Percentiles rank a stretch among this genome's conserved stretches.
These are phyloP conservation scores for Actinemys pallida DNA, from an alignment of 2,113 vertebrate genomes.

Conservation along the genomic window DNA sequence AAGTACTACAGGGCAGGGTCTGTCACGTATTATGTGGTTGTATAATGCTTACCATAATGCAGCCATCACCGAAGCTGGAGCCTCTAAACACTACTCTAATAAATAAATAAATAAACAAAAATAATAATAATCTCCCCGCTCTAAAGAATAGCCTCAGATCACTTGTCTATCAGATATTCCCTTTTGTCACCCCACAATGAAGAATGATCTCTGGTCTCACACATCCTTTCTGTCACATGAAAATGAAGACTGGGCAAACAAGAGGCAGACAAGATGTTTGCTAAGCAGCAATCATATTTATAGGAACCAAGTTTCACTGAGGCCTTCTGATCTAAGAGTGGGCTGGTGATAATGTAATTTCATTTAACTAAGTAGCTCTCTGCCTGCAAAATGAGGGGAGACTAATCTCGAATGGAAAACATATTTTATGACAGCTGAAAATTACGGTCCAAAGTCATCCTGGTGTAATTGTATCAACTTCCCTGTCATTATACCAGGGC, in stretches of 20 bases:
- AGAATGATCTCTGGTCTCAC: background rate
- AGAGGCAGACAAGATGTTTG: background rate
- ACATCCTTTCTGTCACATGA: background rate
- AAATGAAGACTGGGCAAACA: background rate
- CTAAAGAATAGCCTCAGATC: background rate
- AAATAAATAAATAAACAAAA: background rate
- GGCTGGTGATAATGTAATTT: background rate
- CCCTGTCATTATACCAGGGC: background rate
- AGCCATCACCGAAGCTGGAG: background rate
- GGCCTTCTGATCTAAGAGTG: background rate
- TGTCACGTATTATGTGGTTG: background rate
- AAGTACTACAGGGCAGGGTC: background rate
- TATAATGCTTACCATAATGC: background rate
- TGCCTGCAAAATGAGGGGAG: background rate
- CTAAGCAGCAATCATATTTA: background rate
- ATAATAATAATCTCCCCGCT: background rate
- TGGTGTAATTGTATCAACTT: background rate
- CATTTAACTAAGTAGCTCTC: background rate
- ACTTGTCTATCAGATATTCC: background rate
- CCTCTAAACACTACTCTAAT: background rate
- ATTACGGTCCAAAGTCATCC: background rate
- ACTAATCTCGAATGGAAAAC: background rate
- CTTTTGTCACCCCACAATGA: background rate
- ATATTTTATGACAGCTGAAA: background rate
- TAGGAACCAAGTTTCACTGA: background rate